These are phyloP conservation scores for Phytoseiulus persimilis DNA, from an alignment of 2,888 invertebrate genomes.

Conservation along the genomic window DNA sequence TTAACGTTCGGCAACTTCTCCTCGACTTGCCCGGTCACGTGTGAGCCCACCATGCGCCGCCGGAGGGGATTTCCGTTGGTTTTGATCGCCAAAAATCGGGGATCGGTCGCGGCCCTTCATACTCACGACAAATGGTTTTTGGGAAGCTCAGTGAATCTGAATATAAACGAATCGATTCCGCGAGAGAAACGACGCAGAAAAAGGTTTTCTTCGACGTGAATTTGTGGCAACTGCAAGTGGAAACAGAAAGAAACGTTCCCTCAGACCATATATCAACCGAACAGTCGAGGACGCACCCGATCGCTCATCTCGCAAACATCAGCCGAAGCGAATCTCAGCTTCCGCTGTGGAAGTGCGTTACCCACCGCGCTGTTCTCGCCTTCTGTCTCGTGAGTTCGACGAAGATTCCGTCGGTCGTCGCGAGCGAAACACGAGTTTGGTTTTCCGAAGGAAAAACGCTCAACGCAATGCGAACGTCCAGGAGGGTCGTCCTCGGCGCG, in stretches of 20 bases:
- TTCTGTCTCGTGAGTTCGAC: neutral
- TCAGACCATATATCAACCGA: neutral
- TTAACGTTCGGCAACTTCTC: too few species aligned
- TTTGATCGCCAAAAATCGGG: too few species aligned
- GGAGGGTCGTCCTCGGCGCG: neutral
- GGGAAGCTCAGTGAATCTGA: neutral
- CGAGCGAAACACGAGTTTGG: neutral
- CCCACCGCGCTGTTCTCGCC: neutral
- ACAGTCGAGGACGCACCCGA: neutral
- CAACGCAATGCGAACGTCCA: neutral
- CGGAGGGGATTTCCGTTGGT: too few species aligned
- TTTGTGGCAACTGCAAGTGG: neutral
- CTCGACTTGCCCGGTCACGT: too few species aligned
- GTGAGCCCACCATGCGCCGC: too few species aligned
- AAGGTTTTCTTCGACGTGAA: neutral
- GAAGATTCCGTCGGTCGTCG: neutral
- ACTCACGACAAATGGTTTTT: neutral
- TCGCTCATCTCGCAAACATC: neutral
- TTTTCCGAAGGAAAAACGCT: neutral
- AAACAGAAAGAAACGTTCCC: neutral
- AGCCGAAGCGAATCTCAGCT: neutral
- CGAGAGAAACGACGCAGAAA: neutral
- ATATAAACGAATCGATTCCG: neutral
- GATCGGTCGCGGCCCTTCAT: neutral
- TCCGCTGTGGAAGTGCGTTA: neutral